Base-by-base conservation (phyloP, 2,797 vertebrate genomes). In the Rhinichthys osculus region DNA sequence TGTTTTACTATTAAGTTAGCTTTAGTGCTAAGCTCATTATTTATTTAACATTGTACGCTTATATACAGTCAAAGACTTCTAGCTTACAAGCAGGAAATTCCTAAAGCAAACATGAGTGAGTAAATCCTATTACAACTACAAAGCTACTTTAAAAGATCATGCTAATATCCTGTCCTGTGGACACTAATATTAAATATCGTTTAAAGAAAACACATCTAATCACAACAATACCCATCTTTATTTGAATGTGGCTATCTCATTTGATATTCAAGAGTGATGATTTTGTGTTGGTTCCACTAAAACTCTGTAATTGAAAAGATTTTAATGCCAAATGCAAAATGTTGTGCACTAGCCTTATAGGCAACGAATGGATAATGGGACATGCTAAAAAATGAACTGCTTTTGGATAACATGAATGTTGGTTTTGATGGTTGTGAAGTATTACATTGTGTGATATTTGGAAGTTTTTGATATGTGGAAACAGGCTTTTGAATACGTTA, bases 51-150 rank as follows among this genome's bases (percentile, higher is more conserved):
- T 52, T 17, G 50, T 44, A 79, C 0, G 17, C 69, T 35, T 62
- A 47, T 47, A 27, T 47, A 35, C 40, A 40, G 8, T 50, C 67
- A 59, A 44, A 62, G 11, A 76, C 33, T 54, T 84, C 16, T 77
- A 62, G 72, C 30, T 77, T 52, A 38, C 27, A 84, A 69, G 16
- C 13, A 77, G 72, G 47, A 77, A 66, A 59, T 72, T 78, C 33
- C 59, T 78, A 52, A 64, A 84, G 73, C 23, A 69, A 84, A 84
- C 83, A 69, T 1, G 14, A 69, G 23, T 23, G 54, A 74, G 57
- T 76, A 50, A 83, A 74, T 83, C 72, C 64, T 81, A 52, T 76
- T 76, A 66, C 30, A 66, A 7, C 59, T 76, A n/a, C 30, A 83
- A 83, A 67, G 30, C 57, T 27, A 52, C 71, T 52, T 70, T 40